phyloP scores from a whole-genome alignment of 2,797 vertebrate genomes.

The Chloroceryle amazona region DNA sequence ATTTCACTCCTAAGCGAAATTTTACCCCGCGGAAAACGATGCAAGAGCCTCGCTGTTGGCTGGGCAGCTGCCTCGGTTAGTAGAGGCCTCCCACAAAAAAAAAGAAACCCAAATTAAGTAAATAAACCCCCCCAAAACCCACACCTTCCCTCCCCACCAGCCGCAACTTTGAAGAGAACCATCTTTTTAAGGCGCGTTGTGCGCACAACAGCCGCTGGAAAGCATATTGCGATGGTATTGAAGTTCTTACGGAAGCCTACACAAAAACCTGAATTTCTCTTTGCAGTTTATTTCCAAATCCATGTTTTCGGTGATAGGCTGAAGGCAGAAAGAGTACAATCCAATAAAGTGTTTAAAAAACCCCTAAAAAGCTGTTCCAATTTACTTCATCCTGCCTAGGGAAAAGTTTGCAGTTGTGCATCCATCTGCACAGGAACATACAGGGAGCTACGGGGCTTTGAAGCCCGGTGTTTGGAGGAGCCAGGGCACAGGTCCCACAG shows the following conservation, averaged over 20 bases:
- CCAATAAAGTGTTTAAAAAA: rapidly evolving
- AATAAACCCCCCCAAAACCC: too few species aligned
- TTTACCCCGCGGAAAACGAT: too few species aligned
- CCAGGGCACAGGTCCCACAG: rapidly evolving
- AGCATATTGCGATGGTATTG: rapidly evolving
- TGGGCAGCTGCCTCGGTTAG: neutral
- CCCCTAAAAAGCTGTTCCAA: neutral
- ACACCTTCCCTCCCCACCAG: too few species aligned
- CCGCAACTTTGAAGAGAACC: neutral
- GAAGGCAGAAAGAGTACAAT: rapidly evolving
- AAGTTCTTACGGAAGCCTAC: neutral
- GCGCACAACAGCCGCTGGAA: rapidly evolving
- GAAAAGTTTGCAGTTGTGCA: neutral
- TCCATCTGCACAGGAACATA: too few species aligned
- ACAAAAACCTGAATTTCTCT: neutral
- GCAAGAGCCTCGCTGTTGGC: too few species aligned
- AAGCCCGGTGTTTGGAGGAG: rapidly evolving
- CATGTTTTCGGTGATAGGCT: rapidly evolving
- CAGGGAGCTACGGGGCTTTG: rapidly evolving
- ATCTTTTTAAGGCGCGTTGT: rapidly evolving
- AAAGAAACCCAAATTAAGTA: too few species aligned
- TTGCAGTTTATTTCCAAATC: too few species aligned
- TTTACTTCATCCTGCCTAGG: too few species aligned
- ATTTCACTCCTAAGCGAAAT: too few species aligned
- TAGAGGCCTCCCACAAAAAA: neutral